A percentile compares a stretch with the other conserved stretches of the same genome.
phyloP scores from a whole-genome alignment of 64 coral and sea anemone genomes.

The Orbicella faveolata region DNA sequence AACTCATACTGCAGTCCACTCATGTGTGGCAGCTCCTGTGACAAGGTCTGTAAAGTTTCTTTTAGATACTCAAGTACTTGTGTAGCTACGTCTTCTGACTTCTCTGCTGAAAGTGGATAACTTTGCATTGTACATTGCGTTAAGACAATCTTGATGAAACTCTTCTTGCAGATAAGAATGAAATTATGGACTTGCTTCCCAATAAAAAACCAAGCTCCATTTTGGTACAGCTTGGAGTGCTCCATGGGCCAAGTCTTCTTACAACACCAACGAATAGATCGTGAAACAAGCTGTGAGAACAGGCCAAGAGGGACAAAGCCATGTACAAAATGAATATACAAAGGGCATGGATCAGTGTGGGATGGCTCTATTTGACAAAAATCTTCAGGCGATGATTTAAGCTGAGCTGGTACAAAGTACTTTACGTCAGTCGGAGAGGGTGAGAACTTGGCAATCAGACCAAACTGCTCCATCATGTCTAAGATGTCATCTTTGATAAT shows the following conservation, averaged over 20 bases:
- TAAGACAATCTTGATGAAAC: background rate
- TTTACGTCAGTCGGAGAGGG: background rate
- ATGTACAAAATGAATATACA: conserved; percentile 29
- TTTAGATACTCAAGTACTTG: background rate
- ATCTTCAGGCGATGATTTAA: conserved; percentile 21
- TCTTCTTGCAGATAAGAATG: conserved; percentile 1
- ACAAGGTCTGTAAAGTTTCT: background rate
- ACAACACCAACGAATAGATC: conserved; percentile 5
- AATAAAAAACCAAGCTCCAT: conserved; percentile 32
- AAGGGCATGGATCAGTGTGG: conserved; percentile 6
- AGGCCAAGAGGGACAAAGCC: conserved; percentile 28
- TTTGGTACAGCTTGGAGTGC: conserved; percentile 22
- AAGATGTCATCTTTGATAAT: no score
- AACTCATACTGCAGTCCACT: background rate
- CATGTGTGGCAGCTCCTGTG: background rate
- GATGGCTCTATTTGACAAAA: background rate
- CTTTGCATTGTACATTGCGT: background rate
- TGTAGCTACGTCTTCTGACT: background rate
- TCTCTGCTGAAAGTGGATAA: background rate
- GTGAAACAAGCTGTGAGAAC: conserved; percentile 38
- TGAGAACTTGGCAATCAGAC: conserved; percentile 17
- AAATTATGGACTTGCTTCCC: conserved; percentile 19
- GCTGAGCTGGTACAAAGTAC: conserved; percentile 45
- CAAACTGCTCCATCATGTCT: background rate
- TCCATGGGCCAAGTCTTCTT: background rate